Conservation (phyloP, 2,888 invertebrate genomes). For the Arge pagana region DNA sequence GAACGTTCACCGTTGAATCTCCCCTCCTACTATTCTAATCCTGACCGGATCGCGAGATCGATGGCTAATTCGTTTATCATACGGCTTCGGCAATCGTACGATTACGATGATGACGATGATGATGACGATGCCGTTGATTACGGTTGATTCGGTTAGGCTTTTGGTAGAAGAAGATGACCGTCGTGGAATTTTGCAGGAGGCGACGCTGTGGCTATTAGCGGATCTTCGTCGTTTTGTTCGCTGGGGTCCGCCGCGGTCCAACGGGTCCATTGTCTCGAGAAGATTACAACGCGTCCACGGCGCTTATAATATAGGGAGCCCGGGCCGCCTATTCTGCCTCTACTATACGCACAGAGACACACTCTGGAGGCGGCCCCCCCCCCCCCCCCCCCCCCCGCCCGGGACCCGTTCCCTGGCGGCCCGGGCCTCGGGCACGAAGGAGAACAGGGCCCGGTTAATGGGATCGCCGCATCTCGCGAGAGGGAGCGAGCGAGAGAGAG, state of each 20-base stretch:
- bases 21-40: no score
- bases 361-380: slow-evolving; percentile 20
- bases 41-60: no score
- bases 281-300: slow-evolving; percentile 57
- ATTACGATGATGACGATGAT: no score
- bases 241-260: slow-evolving; percentile 33
- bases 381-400: no score
- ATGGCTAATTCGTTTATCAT: no score
- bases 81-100: no score
- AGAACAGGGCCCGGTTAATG: slow-evolving; percentile 43
- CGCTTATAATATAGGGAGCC: slow-evolving; percentile 54
- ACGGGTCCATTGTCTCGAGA: slow-evolving; percentile 56
- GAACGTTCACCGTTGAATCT: no score
- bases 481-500: slow-evolving; percentile 11
- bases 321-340: slow-evolving; percentile 34
- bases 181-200: slow-evolving; percentile 34
- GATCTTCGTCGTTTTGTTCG: slow-evolving; percentile 47
- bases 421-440: slow-evolving; percentile 30
- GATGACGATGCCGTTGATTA: slow-evolving; percentile 3
- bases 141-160: slow-evolving; percentile 3
- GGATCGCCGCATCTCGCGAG: slow-evolving; percentile 38
- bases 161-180: slow-evolving; percentile 34
- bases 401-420: slow-evolving; percentile 29
- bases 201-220: slow-evolving; percentile 53
- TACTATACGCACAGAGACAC: slow-evolving; percentile 27